phyloP scores from a whole-genome alignment of 2,888 invertebrate genomes.

The Oscheius sp. region DNA sequence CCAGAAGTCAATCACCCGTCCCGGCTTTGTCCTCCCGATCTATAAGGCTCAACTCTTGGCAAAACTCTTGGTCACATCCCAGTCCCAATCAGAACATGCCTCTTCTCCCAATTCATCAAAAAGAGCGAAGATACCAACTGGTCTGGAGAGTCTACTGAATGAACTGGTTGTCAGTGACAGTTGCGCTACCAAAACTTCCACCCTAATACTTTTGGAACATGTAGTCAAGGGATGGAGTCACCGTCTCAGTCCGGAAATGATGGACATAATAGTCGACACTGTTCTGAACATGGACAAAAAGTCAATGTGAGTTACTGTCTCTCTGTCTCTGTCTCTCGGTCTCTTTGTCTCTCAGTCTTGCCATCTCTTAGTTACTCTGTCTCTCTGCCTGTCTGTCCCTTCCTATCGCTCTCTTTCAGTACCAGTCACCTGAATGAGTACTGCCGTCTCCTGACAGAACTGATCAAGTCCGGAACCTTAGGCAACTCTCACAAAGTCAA shows the following conservation, averaged over 20 bases:
- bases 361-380: too few species aligned
- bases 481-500: slow-evolving; percentile 24
- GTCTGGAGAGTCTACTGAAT: background rate
- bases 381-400: background rate
- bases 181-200: background rate
- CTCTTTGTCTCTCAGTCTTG: too few species aligned
- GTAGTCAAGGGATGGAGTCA: background rate
- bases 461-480: slow-evolving; percentile 3
- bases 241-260: background rate
- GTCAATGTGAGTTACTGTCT: too few species aligned
- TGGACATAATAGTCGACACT: background rate
- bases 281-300: slow-evolving; percentile 8
- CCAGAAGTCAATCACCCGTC: slow-evolving; percentile 3
- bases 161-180: too few species aligned
- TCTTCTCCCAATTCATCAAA: background rate
- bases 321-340: background rate
- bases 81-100: background rate
- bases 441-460: background rate
- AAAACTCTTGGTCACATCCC: slow-evolving; percentile 15
- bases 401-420: background rate
- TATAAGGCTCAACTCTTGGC: slow-evolving; percentile 12
- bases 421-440: background rate
- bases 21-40: background rate
- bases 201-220: background rate
- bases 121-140: background rate